Percentiles rank a stretch among this genome's conserved stretches.
phyloP scores from a whole-genome alignment of 37 sponge, comb jelly and placozoan species.

The Spongilla lacustris region DNA sequence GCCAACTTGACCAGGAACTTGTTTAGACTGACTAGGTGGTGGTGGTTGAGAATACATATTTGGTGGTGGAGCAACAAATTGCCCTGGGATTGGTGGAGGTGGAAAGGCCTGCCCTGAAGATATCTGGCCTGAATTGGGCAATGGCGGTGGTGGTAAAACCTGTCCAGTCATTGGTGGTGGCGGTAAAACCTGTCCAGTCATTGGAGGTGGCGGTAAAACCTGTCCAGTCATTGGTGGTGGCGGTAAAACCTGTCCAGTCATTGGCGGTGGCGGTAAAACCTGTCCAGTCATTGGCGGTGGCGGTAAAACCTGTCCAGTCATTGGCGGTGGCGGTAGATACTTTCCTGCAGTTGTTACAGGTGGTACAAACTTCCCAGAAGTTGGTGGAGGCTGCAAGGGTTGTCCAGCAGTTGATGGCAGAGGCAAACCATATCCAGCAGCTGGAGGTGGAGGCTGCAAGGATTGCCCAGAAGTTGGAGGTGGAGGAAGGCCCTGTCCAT shows the following conservation, averaged over 20 bases:
- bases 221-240: neutral
- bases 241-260: neutral
- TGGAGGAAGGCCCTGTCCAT: conserved; percentile 8
- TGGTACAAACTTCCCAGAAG: neutral
- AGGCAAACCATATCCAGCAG: neutral
- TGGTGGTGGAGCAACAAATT: neutral
- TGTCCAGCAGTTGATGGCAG: neutral
- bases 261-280: neutral
- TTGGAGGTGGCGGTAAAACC: neutral
- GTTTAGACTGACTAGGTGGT: neutral
- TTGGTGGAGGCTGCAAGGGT: neutral
- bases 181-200: neutral
- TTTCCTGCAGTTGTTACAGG: neutral
- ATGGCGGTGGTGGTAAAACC: neutral
- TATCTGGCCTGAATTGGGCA: no score
- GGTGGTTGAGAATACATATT: neutral
- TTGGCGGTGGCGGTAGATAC: neutral
- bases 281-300: neutral
- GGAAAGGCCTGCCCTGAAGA: neutral
- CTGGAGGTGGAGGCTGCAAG: neutral
- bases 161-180: neutral
- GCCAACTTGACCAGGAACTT: neutral
- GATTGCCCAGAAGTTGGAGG: conserved; percentile 2
- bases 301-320: neutral
- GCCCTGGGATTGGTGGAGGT: neutral